Percentiles rank a stretch among this genome's conserved stretches.
phyloP scores from a whole-genome alignment of 2,888 invertebrate species.

The Brachyptera putata region DNA sequence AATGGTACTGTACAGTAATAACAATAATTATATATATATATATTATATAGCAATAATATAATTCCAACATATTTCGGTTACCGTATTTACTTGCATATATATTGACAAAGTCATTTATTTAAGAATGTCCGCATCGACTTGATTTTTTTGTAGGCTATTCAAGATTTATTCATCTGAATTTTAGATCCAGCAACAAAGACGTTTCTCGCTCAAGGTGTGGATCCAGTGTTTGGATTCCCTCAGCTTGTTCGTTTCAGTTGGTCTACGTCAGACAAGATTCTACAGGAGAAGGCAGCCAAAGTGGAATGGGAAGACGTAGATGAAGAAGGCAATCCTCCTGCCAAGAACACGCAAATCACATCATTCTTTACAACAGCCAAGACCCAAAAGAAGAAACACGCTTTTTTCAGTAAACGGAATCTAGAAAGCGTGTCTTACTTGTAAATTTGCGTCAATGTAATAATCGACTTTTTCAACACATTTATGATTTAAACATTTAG shows the following conservation, averaged over 20 bases:
- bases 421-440: not conserved
- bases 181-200: constrained; percentile 90
- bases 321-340: constrained; percentile 45
- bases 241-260: constrained; percentile 93
- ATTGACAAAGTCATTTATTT: too few species aligned
- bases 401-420: constrained; percentile 61
- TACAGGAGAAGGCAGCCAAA: constrained; percentile 67
- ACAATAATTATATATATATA: too few species aligned
- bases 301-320: constrained; percentile 65
- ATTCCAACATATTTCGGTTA: too few species aligned
- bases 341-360: constrained; percentile 44
- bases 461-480: too few species aligned
- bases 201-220: constrained; percentile 75
- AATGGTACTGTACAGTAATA: too few species aligned
- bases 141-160: too few species aligned
- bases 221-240: constrained; percentile 92
- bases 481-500: too few species aligned
- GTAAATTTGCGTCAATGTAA: too few species aligned
- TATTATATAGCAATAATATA: too few species aligned
- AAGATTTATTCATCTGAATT: too few species aligned
- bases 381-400: constrained; percentile 52
- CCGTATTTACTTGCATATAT: too few species aligned
- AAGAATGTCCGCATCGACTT: too few species aligned
- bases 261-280: constrained; percentile 85
- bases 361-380: constrained; percentile 45